Evolutionary conservation across 2,888 invertebrate species (phyloP), one percentile per base, ranked within the genome.

Genomic region (Meteorus cinctellus): DNA sequence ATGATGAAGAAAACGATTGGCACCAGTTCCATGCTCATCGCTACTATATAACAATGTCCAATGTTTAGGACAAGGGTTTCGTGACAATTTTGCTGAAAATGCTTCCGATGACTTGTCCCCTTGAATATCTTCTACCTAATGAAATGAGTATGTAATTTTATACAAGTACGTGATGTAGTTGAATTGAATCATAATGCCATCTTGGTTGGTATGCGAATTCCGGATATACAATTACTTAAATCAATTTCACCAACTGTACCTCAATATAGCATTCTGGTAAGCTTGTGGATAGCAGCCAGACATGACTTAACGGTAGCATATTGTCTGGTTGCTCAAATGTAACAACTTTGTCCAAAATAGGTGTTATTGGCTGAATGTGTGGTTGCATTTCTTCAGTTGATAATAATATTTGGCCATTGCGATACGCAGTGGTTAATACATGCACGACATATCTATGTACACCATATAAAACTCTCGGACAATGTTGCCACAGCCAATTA

Each of bases 1-100:
- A 90, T 97, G 97, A 87, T 97, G 96, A 83, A 96, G 91, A 90
- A 97, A 97, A 82, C 96, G 92, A 91, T 97, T 97, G 74, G 95
- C 93, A 34, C 97, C 97, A n/a, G 95, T 90, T 0, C 97, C 98
- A 90, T 97, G 96, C 77, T 95, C 94, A 83, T 94, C 93, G 74
- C 96, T 95, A 84, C 94, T 93, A 91, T 97, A 98, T 71, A 98
- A 90, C 78, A 95, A 91, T 72, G 94, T 93, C 97, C 97, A 98
- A 90, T 96, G 96, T 75, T 95, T 94, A 4, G 91, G 91, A 78
- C 89, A 90, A 12, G 90, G 87, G 59, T 85, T 87, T 27, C 90
- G 90, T 27, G 85, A 82, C 83, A 88, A 83, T 75, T 86, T 88
- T 4, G 85, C 81, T 77, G 88, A 85, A 36, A 89, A 77, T 3